phyloP scores from a whole-genome alignment of 2,113 vertebrate species.

The Pollimyrus isidori region DNA sequence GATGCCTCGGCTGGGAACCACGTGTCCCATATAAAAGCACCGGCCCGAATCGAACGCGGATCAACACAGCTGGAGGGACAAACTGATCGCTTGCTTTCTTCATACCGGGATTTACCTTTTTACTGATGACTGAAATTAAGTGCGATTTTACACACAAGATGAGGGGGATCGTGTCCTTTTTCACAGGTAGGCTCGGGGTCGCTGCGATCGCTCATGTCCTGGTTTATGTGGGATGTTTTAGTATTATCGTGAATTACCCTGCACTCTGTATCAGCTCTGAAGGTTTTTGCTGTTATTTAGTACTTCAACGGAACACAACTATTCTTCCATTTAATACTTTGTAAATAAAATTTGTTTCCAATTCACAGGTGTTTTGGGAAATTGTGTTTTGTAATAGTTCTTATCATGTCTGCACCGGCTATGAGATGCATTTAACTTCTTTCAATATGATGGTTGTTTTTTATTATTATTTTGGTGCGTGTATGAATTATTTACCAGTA shows the following conservation, averaged over 20 bases:
- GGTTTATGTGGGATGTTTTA: not conserved
- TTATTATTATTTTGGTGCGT: not conserved
- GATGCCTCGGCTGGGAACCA: conserved; percentile 18
- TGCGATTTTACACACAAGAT: conserved; percentile 55
- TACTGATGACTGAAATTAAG: conserved; percentile 46
- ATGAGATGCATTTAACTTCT: not conserved
- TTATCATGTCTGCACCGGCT: not conserved
- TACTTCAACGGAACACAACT: not conserved
- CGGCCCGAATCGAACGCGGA: not conserved
- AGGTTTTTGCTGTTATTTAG: not conserved
- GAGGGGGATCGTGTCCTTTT: conserved; percentile 54
- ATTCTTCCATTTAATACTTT: not conserved
- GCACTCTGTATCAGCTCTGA: not conserved
- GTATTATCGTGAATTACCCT: not conserved
- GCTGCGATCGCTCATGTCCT: not conserved
- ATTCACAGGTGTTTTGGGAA: not conserved
- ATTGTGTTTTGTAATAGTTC: not conserved
- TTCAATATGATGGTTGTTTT: not conserved
- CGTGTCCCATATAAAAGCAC: conserved; percentile 37
- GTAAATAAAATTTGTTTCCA: not conserved
- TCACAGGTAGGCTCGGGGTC: conserved; percentile 48
- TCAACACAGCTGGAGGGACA: not conserved
- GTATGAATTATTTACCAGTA: not conserved
- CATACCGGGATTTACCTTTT: not conserved
- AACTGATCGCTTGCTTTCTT: not conserved